phyloP scores from a whole-genome alignment of 2,797 vertebrate genomes.

The Crocidura indochinensis region DNA sequence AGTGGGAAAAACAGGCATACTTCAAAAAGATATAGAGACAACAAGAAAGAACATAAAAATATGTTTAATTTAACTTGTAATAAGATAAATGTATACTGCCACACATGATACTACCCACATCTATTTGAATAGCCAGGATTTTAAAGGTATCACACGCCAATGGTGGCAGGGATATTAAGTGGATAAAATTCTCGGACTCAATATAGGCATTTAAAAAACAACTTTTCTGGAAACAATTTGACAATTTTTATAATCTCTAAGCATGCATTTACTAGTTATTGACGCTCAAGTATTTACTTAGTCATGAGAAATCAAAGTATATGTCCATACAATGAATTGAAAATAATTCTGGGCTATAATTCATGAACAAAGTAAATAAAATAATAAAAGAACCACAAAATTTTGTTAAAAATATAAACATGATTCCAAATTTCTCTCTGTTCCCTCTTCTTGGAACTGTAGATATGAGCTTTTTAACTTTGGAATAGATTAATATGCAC shows the following conservation, averaged over 20 bases:
- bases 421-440: background rate
- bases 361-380: background rate
- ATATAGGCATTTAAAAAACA: background rate
- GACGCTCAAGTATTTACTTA: background rate
- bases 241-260: background rate
- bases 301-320: background rate
- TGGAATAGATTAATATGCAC: background rate
- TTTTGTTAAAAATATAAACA: background rate
- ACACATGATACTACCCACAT: background rate
- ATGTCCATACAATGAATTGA: no score
- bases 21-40: background rate
- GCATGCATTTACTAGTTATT: background rate
- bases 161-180: background rate
- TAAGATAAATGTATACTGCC: constrained; percentile 1
- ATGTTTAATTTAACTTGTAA: background rate
- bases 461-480: background rate
- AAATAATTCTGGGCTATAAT: background rate
- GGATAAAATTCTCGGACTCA: background rate
- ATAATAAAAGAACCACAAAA: background rate
- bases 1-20: background rate
- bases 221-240: background rate
- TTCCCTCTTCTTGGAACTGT: background rate
- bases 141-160: constrained; percentile 19
- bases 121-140: background rate
- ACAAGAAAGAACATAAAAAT: constrained; percentile 13